Evolutionary conservation across 2,888 invertebrate species (phyloP), one percentile per base, ranked within the genome.

Genomic region (Suillia variegata): DNA sequence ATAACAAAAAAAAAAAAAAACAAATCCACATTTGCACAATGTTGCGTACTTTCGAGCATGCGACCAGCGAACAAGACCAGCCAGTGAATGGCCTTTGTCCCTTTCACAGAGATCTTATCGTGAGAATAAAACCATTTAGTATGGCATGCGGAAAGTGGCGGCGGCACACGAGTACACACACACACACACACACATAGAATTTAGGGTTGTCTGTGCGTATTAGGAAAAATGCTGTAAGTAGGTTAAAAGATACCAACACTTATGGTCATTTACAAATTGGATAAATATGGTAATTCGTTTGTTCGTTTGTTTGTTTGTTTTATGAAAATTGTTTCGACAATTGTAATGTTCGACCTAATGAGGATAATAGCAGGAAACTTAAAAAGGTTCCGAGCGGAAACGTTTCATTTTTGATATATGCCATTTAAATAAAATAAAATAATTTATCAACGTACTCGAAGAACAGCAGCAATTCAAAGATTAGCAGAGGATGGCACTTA

Each of bases 201-300:
- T 45, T 45, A 45, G 45, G 45, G 45, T 17, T 45, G 45, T 18
- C 17, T 20, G 6, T 13, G 26, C n/a, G 15, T n/a, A 38, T 38
- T 38, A 38, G 6, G 38, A n/a, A 38, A 4, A 38, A 38, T 38
- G 38, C 13, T 33, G 31, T 49, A 50, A 24, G 51, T 59, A 45
- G 63, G 61, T 66, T 61, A 63, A 65, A 67, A 67, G 67, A 64
- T 69, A 71, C 71, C 73, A 72, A 72, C 72, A 74, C 74, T 72
- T 74, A 70, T 62, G 65, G 62, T 22, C 42, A 63, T 42, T 22
- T 45, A 55, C 49, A 33, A 55, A 48, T 56, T 55, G 31, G 26
- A 24, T 53, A 21, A 50, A 54, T 22, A 38, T 24, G 18, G 56
- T 53, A 22, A 26, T 51, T 42, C 31, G 45, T 38, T n/a, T 51